phyloP scores from a whole-genome alignment of 2,797 vertebrate genomes.

The Acrocephalus scirpaceus region DNA sequence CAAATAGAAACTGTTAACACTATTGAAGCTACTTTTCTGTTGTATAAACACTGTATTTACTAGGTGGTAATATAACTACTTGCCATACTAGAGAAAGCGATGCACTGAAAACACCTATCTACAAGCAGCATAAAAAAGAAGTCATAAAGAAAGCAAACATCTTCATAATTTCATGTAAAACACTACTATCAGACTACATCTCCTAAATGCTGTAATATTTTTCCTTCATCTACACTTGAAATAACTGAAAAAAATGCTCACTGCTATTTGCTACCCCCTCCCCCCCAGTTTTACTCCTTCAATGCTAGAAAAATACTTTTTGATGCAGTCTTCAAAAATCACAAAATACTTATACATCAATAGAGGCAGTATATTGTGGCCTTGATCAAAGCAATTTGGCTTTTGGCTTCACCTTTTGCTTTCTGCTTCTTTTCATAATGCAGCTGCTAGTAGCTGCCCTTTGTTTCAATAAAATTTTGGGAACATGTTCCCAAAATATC shows the following conservation, averaged over 20 bases:
- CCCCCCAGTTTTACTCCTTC: neutral
- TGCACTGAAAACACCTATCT: neutral
- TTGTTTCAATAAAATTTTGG: neutral
- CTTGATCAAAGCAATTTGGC: neutral
- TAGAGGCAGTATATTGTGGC: neutral
- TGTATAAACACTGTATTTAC: neutral
- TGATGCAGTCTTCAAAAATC: neutral
- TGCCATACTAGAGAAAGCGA: neutral
- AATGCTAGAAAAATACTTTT: neutral
- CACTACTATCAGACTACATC: neutral
- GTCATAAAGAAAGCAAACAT: neutral
- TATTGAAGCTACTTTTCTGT: neutral
- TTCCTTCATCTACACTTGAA: neutral
- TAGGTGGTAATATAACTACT: neutral
- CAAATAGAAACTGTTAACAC: neutral
- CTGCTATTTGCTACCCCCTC: neutral
- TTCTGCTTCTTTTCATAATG: neutral
- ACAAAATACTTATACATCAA: neutral
- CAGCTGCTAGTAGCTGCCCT: neutral
- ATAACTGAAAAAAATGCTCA: neutral
- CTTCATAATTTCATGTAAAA: neutral
- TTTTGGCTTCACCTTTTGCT: neutral
- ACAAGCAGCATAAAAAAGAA: neutral
- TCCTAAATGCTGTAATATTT: neutral
- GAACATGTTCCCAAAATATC: neutral